These are phyloP conservation scores for Synanthedon formicaeformis DNA, from an alignment of 2,888 invertebrate species.

Conservation along the genomic window DNA sequence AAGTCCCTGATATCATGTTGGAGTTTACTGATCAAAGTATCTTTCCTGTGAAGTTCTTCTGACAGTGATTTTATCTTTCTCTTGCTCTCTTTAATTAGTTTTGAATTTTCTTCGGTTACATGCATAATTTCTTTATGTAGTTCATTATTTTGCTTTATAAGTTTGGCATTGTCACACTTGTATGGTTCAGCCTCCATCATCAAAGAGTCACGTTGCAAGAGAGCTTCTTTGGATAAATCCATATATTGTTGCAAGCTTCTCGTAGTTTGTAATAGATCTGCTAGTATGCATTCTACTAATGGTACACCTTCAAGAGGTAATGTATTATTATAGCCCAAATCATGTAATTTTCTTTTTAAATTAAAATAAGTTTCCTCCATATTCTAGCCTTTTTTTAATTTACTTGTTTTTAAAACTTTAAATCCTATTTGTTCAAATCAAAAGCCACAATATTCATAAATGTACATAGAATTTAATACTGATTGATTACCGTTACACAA, in stretches of 20 bases:
- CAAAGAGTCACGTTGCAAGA: constrained; percentile 77
- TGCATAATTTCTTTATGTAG: constrained; percentile 76
- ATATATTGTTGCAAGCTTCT: constrained; percentile 88
- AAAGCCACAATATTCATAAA: too few relatives aligned
- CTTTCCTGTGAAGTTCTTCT: constrained; percentile 71
- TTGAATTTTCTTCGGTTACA: constrained; percentile 74
- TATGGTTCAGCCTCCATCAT: constrained; percentile 81
- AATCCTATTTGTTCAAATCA: neutral
- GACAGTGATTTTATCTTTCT: constrained; percentile 74
- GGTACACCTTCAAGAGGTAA: constrained; percentile 82
- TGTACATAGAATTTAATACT: too few relatives aligned
- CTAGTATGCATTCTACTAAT: constrained; percentile 82
- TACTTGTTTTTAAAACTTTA: neutral
- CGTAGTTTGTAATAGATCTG: constrained; percentile 89
- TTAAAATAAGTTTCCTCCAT: constrained; percentile 60
- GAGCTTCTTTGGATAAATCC: constrained; percentile 76
- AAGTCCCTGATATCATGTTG: constrained; percentile 55
- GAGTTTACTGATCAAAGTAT: constrained; percentile 45
- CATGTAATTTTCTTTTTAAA: constrained; percentile 79
- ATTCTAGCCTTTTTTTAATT: constrained; percentile 6
- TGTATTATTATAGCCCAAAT: constrained; percentile 83
- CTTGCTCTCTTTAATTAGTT: constrained; percentile 68
- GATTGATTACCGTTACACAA: too few relatives aligned
- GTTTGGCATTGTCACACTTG: constrained; percentile 82
- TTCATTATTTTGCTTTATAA: constrained; percentile 81